phyloP scores from a whole-genome alignment of 2,113 vertebrate species.

The Pterocles orientalis region DNA sequence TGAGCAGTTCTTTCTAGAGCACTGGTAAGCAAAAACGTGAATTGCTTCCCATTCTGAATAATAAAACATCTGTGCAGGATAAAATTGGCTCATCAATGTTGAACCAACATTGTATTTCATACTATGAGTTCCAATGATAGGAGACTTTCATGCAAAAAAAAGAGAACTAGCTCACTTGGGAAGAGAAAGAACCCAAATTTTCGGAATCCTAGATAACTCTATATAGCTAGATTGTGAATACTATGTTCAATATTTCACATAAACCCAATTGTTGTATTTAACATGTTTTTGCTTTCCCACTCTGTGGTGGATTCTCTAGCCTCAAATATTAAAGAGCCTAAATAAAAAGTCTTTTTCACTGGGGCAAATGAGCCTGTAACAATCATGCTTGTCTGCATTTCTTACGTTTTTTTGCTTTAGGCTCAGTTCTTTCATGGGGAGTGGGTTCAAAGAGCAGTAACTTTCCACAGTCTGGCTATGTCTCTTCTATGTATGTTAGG shows the following conservation, averaged over 20 bases:
- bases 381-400: neutral
- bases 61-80: slow-evolving; percentile 49
- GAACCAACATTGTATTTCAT: slow-evolving; percentile 27
- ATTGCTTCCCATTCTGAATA: slow-evolving; percentile 38
- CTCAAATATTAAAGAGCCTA: neutral
- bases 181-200: neutral
- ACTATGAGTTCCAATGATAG: neutral
- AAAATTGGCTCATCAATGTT: slow-evolving; percentile 24
- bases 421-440: neutral
- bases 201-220: neutral
- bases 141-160: neutral
- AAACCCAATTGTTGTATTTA: neutral
- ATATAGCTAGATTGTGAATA: neutral
- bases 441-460: neutral
- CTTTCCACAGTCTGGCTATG: neutral
- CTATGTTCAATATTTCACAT: neutral
- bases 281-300: neutral
- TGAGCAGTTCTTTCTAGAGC: slow-evolving; percentile 28
- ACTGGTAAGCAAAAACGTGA: slow-evolving; percentile 28
- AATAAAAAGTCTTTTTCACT: neutral
- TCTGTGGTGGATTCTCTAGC: neutral
- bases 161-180: neutral
- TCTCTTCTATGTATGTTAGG: neutral
- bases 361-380: neutral
- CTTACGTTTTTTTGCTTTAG: neutral